phyloP scores from a whole-genome alignment of 2,113 vertebrate genomes.

The Gavia stellata region DNA sequence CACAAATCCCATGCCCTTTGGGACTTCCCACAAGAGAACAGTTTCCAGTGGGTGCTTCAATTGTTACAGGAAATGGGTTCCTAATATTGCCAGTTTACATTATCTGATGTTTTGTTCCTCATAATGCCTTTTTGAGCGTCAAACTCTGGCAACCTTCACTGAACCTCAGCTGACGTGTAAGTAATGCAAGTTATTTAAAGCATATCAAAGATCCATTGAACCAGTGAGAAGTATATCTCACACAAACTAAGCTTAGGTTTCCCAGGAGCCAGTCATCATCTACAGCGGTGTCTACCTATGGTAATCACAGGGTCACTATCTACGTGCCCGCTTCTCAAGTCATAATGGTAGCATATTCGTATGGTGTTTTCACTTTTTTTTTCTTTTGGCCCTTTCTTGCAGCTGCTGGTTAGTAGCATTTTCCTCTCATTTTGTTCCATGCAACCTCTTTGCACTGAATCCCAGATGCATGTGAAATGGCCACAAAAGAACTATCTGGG shows the following conservation, averaged over 20 bases:
- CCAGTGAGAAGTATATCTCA: neutral
- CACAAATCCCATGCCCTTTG: neutral
- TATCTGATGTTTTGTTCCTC: neutral
- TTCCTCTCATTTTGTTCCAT: conserved; percentile 63
- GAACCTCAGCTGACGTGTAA: neutral
- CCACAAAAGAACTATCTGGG: conserved; percentile 79
- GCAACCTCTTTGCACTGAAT: conserved; percentile 69
- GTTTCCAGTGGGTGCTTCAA: neutral
- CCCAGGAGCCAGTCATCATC: neutral
- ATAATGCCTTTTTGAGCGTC: neutral
- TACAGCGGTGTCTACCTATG: neutral
- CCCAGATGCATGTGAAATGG: conserved; percentile 75
- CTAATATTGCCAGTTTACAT: neutral
- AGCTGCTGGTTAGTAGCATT: conserved; percentile 68
- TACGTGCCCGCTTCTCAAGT: neutral
- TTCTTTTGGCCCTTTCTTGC: conserved; percentile 47
- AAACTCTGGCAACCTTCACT: neutral
- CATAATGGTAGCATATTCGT: neutral
- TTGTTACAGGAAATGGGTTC: neutral
- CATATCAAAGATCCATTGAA: neutral
- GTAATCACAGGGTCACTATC: neutral
- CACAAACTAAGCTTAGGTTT: neutral
- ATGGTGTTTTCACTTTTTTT: neutral
- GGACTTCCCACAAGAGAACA: neutral
- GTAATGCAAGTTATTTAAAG: neutral